phyloP scores from a whole-genome alignment of 2,113 vertebrate species.

The Xenus cinereus region DNA sequence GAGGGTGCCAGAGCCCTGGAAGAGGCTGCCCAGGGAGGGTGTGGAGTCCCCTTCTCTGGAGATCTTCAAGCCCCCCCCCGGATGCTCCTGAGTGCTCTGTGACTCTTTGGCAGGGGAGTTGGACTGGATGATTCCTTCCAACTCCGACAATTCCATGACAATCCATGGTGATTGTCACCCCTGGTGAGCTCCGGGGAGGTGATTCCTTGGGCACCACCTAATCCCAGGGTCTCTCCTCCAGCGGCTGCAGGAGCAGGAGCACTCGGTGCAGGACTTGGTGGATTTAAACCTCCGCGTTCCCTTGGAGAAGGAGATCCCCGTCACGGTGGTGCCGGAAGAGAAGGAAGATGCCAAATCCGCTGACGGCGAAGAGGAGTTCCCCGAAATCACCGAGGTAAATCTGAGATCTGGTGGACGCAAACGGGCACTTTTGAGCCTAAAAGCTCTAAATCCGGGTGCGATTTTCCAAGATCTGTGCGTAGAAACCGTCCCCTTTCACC shows the following conservation, averaged over 20 bases:
- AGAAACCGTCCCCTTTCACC: not conserved
- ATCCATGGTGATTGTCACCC: no score
- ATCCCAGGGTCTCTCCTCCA: constrained; percentile 51
- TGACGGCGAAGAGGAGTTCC: constrained; percentile 84
- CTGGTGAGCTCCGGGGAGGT: accelerated
- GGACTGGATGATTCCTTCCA: no score
- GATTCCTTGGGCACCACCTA: not conserved
- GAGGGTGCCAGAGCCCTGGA: no score
- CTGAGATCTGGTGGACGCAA: accelerated
- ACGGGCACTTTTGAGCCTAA: accelerated
- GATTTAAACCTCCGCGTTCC: constrained; percentile 89
- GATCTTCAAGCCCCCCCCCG: no score
- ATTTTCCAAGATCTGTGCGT: accelerated
- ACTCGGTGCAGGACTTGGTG: constrained; percentile 72
- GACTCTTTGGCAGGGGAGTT: no score
- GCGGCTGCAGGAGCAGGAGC: constrained; percentile 84
- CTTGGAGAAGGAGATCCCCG: constrained; percentile 92
- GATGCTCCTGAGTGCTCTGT: no score
- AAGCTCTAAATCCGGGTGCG: accelerated
- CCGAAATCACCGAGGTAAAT: constrained; percentile 87
- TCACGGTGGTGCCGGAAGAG: constrained; percentile 72
- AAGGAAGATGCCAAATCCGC: constrained; percentile 42
- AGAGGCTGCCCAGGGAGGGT: no score
- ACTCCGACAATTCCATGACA: no score
- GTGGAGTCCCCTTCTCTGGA: no score